Conservation (phyloP, 2,888 invertebrate genomes). For the Andricus curvator region DNA sequence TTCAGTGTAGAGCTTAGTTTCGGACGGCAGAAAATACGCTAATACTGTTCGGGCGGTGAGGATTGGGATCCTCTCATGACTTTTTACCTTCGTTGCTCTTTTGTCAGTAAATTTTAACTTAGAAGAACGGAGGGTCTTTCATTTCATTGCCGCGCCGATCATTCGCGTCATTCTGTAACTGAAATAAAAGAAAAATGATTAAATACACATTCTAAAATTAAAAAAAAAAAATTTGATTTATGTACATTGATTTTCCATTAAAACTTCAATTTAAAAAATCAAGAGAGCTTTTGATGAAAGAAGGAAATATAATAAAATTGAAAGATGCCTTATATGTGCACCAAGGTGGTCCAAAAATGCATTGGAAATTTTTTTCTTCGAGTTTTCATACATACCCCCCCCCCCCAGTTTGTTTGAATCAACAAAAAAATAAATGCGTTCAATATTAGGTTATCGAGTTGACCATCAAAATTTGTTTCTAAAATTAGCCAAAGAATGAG, state of each 20-base stretch:
- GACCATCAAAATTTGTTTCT: no score
- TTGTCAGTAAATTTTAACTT: neutral
- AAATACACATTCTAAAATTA: neutral
- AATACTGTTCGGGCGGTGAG: constrained; percentile 36
- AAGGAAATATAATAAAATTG: neutral
- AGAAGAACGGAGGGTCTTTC: constrained; percentile 12
- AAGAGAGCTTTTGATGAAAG: neutral
- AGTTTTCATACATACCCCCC: no score
- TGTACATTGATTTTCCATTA: neutral
- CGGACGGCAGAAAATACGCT: constrained; percentile 34
- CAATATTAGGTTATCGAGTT: no score
- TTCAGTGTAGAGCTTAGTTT: constrained; percentile 14
- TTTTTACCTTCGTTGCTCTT: neutral
- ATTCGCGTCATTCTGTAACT: constrained; percentile 16
- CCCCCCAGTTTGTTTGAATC: no score
- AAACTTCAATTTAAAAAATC: neutral
- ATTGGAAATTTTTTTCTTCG: no score
- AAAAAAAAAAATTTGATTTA: neutral
- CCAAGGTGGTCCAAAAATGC: no score
- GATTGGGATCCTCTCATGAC: constrained; percentile 26
- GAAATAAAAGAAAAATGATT: neutral
- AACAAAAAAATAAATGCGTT: no score
- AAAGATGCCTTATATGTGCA: neutral
- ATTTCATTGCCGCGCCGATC: constrained; percentile 25
- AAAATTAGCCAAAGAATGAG: no score